A percentile compares a stretch with the other conserved stretches of the same genome.
Conservation (phyloP, 2,113 vertebrate species). For the Pterocles burchelli region DNA sequence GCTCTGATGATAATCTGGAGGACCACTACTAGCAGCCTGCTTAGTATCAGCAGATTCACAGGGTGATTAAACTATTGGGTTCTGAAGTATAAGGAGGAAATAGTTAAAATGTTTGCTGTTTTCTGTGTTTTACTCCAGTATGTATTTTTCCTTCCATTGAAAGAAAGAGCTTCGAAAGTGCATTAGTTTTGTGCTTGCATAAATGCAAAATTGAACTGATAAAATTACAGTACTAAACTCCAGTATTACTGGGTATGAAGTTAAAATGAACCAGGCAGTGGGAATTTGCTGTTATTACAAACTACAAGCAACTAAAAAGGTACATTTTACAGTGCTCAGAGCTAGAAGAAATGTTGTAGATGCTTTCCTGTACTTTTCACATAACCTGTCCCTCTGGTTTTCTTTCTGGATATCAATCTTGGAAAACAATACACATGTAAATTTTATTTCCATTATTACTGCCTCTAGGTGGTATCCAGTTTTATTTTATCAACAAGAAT, state of each 20-base stretch:
- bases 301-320: slow-evolving; percentile 13
- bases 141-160: not conserved
- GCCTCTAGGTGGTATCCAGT: slow-evolving; percentile 19
- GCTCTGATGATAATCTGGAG: not conserved
- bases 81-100: not conserved
- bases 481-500: slow-evolving; percentile 48
- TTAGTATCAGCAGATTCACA: not conserved
- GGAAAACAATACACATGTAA: slow-evolving; percentile 41
- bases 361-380: slow-evolving; percentile 14
- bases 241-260: not conserved
- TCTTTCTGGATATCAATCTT: slow-evolving; percentile 16
- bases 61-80: not conserved
- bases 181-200: not conserved
- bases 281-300: not conserved
- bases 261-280: not conserved
- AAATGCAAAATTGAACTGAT: not conserved
- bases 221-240: slow-evolving; percentile 2
- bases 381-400: not conserved
- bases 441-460: slow-evolving; percentile 37
- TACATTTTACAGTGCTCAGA: not conserved
- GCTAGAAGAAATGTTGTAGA: not conserved
- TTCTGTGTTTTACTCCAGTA: not conserved
- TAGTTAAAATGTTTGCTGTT: not conserved
- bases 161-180: not conserved
- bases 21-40: not conserved